A percentile compares a stretch with the other conserved stretches of the same genome.
Conservation (phyloP, 2,888 invertebrate species). For the Helicoverpa assulta region DNA sequence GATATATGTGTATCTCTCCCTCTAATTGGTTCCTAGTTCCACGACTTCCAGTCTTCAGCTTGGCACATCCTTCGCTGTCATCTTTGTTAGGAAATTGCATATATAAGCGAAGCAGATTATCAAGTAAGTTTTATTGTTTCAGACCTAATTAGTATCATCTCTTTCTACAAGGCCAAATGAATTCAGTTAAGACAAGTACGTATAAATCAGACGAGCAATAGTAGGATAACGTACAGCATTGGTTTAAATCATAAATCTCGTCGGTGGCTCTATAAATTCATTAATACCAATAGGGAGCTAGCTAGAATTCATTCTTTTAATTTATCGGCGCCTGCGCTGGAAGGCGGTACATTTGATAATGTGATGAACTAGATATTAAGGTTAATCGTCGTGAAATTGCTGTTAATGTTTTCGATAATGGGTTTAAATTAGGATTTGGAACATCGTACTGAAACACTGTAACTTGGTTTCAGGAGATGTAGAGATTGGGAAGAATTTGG, state of each 20-base stretch:
- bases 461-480: too few relatives aligned
- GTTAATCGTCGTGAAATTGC: constrained; percentile 5
- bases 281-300: constrained; percentile 46
- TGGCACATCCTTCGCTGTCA: neutral
- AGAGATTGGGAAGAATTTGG: too few relatives aligned
- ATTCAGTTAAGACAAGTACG: constrained; percentile 16
- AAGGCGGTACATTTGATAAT: constrained; percentile 21
- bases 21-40: too few relatives aligned
- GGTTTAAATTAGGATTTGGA: too few relatives aligned
- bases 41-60: too few relatives aligned
- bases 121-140: too few relatives aligned
- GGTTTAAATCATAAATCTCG: constrained; percentile 49
- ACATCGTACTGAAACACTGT: too few relatives aligned
- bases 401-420: neutral
- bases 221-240: constrained; percentile 29
- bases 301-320: constrained; percentile 55
- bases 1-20: too few relatives aligned
- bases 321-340: constrained; percentile 44
- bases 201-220: constrained; percentile 48
- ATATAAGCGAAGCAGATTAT: neutral
- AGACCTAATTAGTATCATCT: too few relatives aligned
- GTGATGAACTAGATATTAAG: constrained; percentile 18
- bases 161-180: neutral
- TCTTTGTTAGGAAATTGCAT: neutral
- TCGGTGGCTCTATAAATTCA: constrained; percentile 56